phyloP scores from a whole-genome alignment of 1,140 invertebrate genomes.

The Phymastichus coffea region DNA sequence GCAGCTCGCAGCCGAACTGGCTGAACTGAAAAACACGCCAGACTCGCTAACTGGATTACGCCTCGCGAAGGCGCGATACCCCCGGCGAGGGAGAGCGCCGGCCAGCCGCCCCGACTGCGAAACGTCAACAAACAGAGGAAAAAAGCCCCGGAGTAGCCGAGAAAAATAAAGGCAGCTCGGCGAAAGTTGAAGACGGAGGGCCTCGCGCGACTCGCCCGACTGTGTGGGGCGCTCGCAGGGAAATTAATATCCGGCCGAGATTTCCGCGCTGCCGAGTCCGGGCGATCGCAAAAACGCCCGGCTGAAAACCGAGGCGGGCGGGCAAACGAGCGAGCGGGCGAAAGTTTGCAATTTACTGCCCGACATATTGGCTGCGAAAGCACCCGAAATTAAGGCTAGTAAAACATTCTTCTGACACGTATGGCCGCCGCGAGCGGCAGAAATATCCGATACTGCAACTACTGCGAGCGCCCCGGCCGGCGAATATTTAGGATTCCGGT shows the following conservation, averaged over 20 bases:
- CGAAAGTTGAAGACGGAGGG: neutral
- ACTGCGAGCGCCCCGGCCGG: constrained; percentile 3
- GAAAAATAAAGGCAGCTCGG: neutral
- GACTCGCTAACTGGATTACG: too few species aligned
- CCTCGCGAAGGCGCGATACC: constrained; percentile 13
- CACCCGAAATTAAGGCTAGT: constrained; percentile 53
- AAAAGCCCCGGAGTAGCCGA: too few species aligned
- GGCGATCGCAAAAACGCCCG: constrained; percentile 39
- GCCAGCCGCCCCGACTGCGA: too few species aligned
- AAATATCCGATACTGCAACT: constrained; percentile 26
- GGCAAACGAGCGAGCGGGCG: constrained; percentile 30
- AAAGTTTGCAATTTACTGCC: constrained; percentile 50
- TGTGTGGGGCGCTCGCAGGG: too few species aligned
- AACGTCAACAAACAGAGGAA: too few species aligned
- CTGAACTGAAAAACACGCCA: constrained; percentile 24
- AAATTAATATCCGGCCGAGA: constrained; percentile 38
- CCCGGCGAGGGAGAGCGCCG: too few species aligned
- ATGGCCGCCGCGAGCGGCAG: neutral
- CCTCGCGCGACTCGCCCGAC: too few species aligned
- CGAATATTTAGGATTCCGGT: constrained; percentile 30
- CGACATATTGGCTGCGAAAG: constrained; percentile 53
- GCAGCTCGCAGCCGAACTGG: constrained; percentile 26
- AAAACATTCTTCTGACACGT: constrained; percentile 50
- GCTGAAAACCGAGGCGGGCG: constrained; percentile 38
- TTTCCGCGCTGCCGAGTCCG: too few species aligned